Evolutionary conservation across 2,797 vertebrate species (phyloP), one percentile per base, ranked within the genome.

Genomic region (Enteromius mattozi): DNA sequence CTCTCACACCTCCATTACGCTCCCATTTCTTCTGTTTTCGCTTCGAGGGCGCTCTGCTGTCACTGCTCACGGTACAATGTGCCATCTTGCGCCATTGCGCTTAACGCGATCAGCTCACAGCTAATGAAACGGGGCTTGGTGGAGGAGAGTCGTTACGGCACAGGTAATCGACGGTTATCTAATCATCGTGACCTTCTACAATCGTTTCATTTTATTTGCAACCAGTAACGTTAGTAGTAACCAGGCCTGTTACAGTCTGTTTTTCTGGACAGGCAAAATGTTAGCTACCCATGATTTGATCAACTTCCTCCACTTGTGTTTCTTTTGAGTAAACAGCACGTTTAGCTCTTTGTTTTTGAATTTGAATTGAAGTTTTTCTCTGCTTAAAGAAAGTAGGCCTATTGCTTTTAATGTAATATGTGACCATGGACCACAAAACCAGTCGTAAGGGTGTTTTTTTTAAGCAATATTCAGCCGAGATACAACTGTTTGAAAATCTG

Each of bases 251-350:
- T 1, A 40, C 1, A 19, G 6, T 49, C 14, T n/a, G 61, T 17
- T 76, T 56, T 21, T 83, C 17, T 70, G 63, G 4, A 17, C 82
- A 78, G 82, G 74, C 82, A 78, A 59, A 14, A 33, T 69, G 42
- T 47, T 35, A 33, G 74, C 75, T 56, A 83, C 82, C 75, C 13
- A 78, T 47, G 47, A 56, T 27, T 27, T 27, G 59, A 72, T 61
- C 51, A 61, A 72, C 37, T 61, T 72, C 66, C 80, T 71, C 19
- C 10, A 16, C 4, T 19, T 7, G 13, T 17, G 9, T 37, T 27
- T 51, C 6, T 77, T 47, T 61, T 19, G 1, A 24, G 16, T 16
- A 33, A 61, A 66, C 59, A 33, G 19, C 16, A 30, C 72, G 33
- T 68, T 77, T 74, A 21, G 21, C 76, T 83, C 45, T 51, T 82